Evolutionary conservation across 2,113 vertebrate genomes (phyloP).

Genomic region (Hyperopisus bebe): DNA sequence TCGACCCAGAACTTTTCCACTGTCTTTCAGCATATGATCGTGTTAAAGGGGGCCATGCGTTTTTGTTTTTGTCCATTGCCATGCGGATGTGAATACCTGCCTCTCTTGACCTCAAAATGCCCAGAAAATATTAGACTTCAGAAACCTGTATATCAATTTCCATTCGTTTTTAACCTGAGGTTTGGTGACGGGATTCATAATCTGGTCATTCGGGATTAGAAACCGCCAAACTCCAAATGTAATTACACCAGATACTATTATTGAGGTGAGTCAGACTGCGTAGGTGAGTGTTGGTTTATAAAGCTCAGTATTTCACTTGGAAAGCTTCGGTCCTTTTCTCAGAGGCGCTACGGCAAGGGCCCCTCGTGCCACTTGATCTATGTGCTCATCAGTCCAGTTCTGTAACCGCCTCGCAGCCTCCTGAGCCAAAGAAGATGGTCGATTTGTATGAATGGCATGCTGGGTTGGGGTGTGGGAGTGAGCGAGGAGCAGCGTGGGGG

Average conservation of each 20-base stretch:
- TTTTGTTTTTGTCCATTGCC: background rate
- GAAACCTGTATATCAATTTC: background rate
- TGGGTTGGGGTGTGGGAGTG: background rate
- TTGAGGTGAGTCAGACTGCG: background rate
- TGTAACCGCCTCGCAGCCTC: background rate
- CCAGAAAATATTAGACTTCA: background rate
- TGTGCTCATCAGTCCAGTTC: background rate
- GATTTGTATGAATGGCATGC: background rate
- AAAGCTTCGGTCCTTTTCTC: background rate
- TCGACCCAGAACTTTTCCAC: background rate
- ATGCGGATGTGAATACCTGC: background rate
- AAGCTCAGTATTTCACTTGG: background rate
- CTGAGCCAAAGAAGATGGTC: background rate
- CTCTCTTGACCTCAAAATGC: background rate
- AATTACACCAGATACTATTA: background rate
- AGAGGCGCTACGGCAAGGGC: background rate
- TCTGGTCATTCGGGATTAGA: background rate
- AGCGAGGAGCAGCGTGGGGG: background rate
- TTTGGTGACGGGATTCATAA: background rate
- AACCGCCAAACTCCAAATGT: background rate
- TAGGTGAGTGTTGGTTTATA: background rate
- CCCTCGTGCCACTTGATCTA: background rate
- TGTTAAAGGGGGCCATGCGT: background rate
- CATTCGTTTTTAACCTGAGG: background rate
- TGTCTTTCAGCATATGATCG: background rate